phyloP scores from a whole-genome alignment of 2,888 invertebrate species.

The Galeruca laticollis region DNA sequence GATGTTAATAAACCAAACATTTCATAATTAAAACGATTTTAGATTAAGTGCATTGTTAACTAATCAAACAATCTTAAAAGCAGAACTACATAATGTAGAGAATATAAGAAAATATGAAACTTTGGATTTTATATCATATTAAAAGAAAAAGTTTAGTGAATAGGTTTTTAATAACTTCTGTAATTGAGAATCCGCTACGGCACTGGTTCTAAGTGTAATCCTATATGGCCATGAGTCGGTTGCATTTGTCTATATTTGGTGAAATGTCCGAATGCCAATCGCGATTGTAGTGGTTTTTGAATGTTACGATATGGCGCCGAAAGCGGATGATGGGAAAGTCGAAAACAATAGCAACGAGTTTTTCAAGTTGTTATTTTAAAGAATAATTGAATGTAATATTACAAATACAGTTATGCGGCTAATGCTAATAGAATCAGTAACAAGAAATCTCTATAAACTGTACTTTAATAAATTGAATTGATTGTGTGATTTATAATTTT shows the following conservation, averaged over 20 bases:
- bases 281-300: constrained; percentile 21
- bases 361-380: neutral
- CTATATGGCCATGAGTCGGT: constrained; percentile 17
- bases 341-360: constrained; percentile 7
- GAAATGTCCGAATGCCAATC: constrained; percentile 16
- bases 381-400: neutral
- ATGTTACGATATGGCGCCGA: constrained; percentile 5
- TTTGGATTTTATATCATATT: neutral
- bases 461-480: neutral
- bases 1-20: too few species aligned
- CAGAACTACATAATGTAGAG: too few species aligned
- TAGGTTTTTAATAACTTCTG: neutral
- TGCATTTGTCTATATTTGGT: constrained; percentile 26
- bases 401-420: neutral
- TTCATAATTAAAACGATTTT: too few species aligned
- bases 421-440: neutral
- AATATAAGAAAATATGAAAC: too few species aligned
- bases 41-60: too few species aligned
- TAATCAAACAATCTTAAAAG: too few species aligned
- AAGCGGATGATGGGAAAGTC: neutral
- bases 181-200: neutral
- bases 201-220: constrained; percentile 15
- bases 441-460: neutral
- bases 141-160: neutral
- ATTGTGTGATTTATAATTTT: neutral